A percentile compares a stretch with the other conserved stretches of the same genome.
Evolutionary conservation across 1,140 invertebrate genomes (phyloP).

Genomic region (Riptortus pedestris): DNA sequence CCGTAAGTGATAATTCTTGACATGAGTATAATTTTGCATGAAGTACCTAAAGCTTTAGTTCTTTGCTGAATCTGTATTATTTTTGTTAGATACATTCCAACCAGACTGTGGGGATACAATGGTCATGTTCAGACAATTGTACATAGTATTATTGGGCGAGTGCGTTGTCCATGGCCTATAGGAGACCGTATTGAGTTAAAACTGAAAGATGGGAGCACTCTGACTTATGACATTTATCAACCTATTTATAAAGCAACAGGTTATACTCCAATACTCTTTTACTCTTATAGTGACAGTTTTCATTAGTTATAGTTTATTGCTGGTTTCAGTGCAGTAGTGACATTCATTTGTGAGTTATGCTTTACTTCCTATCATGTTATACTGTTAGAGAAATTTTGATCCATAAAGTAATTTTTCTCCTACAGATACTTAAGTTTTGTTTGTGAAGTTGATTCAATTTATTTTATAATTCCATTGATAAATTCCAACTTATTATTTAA

Average conservation of each 20-base stretch:
- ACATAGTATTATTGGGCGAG: constrained; percentile 78
- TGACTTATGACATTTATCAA: constrained; percentile 87
- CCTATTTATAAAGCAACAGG: constrained; percentile 47
- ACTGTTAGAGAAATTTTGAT: too few species aligned
- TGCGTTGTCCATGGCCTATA: constrained; percentile 73
- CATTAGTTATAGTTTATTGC: neutral
- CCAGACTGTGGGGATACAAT: constrained; percentile 85
- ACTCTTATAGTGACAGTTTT: neutral
- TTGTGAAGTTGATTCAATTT: too few species aligned
- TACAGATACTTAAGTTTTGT: too few species aligned
- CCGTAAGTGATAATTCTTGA: constrained; percentile 52
- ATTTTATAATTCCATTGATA: too few species aligned
- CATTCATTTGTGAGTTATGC: too few species aligned
- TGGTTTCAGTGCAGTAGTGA: too few species aligned
- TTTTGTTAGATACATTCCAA: constrained; percentile 70
- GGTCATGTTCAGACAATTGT: constrained; percentile 86
- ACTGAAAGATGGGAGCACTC: constrained; percentile 70
- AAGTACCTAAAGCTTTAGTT: constrained; percentile 1
- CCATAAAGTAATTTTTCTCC: too few species aligned
- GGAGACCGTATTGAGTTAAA: constrained; percentile 63
- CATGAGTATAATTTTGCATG: neutral
- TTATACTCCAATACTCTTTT: constrained; percentile 10
- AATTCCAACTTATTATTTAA: too few species aligned
- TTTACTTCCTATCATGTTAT: too few species aligned
- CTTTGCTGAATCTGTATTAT: constrained; percentile 26